A percentile compares a stretch with the other conserved stretches of the same genome.
Evolutionary conservation across 1,140 invertebrate species (phyloP).

Genomic region (Spodoptera litura): DNA sequence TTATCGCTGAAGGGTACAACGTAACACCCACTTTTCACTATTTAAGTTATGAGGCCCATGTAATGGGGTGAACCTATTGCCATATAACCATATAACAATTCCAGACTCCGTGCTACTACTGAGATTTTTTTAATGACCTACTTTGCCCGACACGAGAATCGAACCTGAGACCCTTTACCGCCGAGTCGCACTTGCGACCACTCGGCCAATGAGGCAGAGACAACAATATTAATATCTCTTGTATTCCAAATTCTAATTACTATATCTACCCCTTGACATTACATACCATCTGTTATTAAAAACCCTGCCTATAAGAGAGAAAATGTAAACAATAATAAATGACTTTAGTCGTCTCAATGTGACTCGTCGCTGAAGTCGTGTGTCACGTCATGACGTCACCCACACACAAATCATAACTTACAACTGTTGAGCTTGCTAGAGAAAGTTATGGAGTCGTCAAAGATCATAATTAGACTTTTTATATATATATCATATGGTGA

Average conservation of each 20-base stretch:
- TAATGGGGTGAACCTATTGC: too few relatives aligned
- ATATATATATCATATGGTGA: too few relatives aligned
- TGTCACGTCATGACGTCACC: slow-evolving; percentile 59
- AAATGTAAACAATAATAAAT: slow-evolving; percentile 76
- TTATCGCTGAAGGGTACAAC: too few relatives aligned
- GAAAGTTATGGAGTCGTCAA: slow-evolving; percentile 23
- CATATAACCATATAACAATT: too few relatives aligned
- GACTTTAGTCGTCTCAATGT: slow-evolving; percentile 61
- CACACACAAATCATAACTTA: slow-evolving; percentile 74
- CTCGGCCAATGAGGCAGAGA: too few relatives aligned
- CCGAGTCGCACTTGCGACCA: too few relatives aligned
- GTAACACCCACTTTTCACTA: too few relatives aligned
- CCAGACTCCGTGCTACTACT: too few relatives aligned
- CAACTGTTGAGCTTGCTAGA: slow-evolving; percentile 12
- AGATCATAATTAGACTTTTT: neutral
- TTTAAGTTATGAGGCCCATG: too few relatives aligned
- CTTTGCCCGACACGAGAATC: too few relatives aligned
- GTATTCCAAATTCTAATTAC: neutral
- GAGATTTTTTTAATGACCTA: too few relatives aligned
- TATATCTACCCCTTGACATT: neutral
- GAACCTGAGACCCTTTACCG: too few relatives aligned
- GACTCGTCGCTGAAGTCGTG: slow-evolving; percentile 81
- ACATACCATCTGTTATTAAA: slow-evolving; percentile 16
- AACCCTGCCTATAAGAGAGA: slow-evolving; percentile 29
- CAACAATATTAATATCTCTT: neutral